Conservation (phyloP, 2,797 vertebrate species). For the Rhinatrema bivittatum region DNA sequence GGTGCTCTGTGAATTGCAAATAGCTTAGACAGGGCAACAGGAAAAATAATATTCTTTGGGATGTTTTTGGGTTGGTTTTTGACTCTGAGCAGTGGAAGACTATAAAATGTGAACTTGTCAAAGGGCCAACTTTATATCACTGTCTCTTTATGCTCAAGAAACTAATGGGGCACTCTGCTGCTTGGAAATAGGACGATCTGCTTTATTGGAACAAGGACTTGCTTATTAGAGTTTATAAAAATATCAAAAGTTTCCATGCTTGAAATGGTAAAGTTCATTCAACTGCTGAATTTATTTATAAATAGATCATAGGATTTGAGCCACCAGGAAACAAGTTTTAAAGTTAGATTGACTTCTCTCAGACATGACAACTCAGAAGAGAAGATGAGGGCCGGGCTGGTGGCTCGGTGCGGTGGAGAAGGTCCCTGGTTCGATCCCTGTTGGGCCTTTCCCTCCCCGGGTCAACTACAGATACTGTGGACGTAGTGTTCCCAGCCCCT, state of each 20-base stretch:
- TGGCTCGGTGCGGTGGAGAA: no score
- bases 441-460: no score
- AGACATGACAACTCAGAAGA: no score
- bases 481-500: no score
- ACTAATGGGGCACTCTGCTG: conserved; percentile 36
- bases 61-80: no score
- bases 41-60: conserved; percentile 33
- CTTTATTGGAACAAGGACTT: conserved; percentile 30
- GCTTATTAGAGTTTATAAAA: conserved; percentile 32
- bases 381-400: no score
- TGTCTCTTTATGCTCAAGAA: conserved; percentile 46
- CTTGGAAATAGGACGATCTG: conserved; percentile 53
- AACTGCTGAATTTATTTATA: conserved; percentile 35
- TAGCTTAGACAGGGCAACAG: conserved; percentile 24
- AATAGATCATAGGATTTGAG: conserved; percentile 20
- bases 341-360: not conserved
- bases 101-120: conserved; percentile 32
- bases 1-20: conserved; percentile 11
- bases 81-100: conserved; percentile 25
- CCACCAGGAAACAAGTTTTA: conserved; percentile 19
- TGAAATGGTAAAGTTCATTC: conserved; percentile 39
- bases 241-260: conserved; percentile 27
- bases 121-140: conserved; percentile 44
- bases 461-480: no score
- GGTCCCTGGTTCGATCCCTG: no score